Evolutionary conservation across 2,113 vertebrate species (phyloP), one percentile per base, ranked within the genome.

Genomic region (Micronycteris hirsuta): DNA sequence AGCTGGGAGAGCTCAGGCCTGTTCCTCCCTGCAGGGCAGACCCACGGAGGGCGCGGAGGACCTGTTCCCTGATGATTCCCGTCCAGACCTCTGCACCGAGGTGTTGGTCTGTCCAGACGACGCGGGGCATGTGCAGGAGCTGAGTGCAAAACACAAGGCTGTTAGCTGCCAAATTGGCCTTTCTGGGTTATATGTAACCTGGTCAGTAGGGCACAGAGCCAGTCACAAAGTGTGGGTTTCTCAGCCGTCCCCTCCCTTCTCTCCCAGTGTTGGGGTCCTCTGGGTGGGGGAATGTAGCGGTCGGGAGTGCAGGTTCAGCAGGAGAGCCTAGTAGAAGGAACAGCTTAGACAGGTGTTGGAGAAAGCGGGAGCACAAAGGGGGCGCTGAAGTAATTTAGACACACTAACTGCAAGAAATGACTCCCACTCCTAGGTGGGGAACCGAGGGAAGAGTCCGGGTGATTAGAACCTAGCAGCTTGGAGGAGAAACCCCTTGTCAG

Each of bases 11-110:
- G 31, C 26, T 52, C 52, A 85, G 31, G 54, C 24, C 1, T 0
- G 1, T 85, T 87, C 43, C 65, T 28, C 17, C 49, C 49, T 84
- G 68, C 4, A 20, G 91, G 56, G 73, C 22, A 26, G 47, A 74
- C 6, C 26, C 26, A 3, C 0, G 0, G 54, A 58, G 68, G 52
- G 52, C 6, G 0, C 47, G n/a, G 28, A 71, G 68, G 2, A 0
- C 7, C 0, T 52, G 61, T 19, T 58, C 19, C 7, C 26, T 9
- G 70, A 9, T 58, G 16, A 77, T 19, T 49, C 73, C 56, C 17
- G 28, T 89, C 58, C 20, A 38, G 83, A 38, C 36, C 76, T 82
- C 78, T 24, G 43, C 41, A n/a, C 63, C 3, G 33, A 82, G 41
- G 36, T 61, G n/a, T 12, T 24, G n/a, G 28, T 81, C 47, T 71